Conservation (phyloP, 1,140 invertebrate genomes). For the Drosophila willistoni region DNA sequence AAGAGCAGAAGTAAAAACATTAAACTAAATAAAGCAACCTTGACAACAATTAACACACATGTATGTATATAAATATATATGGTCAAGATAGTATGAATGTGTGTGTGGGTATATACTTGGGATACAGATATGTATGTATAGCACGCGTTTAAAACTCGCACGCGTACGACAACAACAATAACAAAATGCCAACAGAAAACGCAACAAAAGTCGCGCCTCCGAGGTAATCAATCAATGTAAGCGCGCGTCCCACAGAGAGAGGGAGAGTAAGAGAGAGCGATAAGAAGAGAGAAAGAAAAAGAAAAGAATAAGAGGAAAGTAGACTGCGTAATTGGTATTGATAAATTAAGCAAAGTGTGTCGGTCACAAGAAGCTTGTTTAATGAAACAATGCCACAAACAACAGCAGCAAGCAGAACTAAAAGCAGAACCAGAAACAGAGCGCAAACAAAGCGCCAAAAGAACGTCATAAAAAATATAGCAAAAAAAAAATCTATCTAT, state of each 20-base stretch:
- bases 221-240: conserved; percentile 79
- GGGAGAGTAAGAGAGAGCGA: conserved; percentile 3
- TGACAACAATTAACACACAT: conserved; percentile 75
- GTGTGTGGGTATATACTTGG: conserved; percentile 9
- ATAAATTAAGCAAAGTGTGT: conserved; percentile 73
- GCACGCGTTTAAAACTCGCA: conserved; percentile 57
- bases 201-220: conserved; percentile 71
- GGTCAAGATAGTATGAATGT: not conserved
- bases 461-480: conserved; percentile 27
- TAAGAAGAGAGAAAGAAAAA: not conserved
- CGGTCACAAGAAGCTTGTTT: conserved; percentile 61
- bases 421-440: conserved; percentile 3
- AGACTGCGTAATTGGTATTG: conserved; percentile 67
- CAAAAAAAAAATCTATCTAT: not conserved
- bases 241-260: conserved; percentile 38
- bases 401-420: conserved; percentile 21
- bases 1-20: conserved; percentile 48
- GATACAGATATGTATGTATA: conserved; percentile 1
- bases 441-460: conserved; percentile 22
- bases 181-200: conserved; percentile 35
- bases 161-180: conserved; percentile 39
- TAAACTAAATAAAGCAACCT: conserved; percentile 73
- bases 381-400: conserved; percentile 52
- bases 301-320: conserved; percentile 1
- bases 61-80: conserved; percentile 19